phyloP scores from a whole-genome alignment of 2,113 vertebrate genomes.

The Caloenas nicobarica region DNA sequence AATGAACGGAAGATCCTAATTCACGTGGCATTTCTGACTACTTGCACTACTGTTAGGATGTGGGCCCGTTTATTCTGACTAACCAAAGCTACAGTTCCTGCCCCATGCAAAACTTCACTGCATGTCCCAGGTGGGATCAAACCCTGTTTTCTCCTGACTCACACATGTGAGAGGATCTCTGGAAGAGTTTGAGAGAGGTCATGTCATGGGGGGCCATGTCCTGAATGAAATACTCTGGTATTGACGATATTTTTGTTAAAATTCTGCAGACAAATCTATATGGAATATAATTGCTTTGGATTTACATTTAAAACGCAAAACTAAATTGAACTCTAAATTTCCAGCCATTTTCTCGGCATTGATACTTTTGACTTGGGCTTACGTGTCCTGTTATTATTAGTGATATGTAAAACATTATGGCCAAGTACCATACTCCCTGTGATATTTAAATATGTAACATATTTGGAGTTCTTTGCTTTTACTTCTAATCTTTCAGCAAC shows the following conservation, averaged over 20 bases:
- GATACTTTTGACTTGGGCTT: background rate
- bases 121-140: background rate
- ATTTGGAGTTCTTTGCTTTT: conserved; percentile 26
- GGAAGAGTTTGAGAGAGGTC: background rate
- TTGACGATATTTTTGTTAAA: background rate
- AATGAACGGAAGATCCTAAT: too few relatives aligned
- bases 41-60: background rate
- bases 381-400: background rate
- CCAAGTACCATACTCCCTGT: background rate
- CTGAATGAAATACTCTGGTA: background rate
- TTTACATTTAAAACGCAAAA: background rate
- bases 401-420: background rate
- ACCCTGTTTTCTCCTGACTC: rapidly evolving
- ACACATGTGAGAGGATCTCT: background rate
- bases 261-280: background rate
- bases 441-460: conserved; percentile 7
- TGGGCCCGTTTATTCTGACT: background rate
- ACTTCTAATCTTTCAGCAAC: conserved; percentile 56
- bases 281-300: conserved; percentile 7
- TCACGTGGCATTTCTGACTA: rapidly evolving
- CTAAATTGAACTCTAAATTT: background rate
- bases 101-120: background rate
- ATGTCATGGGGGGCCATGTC: background rate
- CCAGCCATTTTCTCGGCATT: background rate
- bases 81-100: background rate